Evolutionary conservation across 2,888 invertebrate genomes (phyloP).

Genomic region (Adelphocoris suturalis): DNA sequence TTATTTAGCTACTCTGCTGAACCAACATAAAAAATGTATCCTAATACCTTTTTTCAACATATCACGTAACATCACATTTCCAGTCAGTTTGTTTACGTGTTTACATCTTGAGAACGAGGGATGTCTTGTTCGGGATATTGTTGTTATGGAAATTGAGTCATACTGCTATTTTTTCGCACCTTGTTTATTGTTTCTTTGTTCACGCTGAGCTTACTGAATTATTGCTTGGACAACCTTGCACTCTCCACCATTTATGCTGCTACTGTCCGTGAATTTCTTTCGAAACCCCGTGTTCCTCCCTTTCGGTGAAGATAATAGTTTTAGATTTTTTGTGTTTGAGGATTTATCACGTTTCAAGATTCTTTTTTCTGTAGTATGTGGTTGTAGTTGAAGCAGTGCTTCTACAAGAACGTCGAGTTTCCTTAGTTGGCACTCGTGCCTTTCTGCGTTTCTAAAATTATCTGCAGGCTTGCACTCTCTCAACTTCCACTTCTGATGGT

Average conservation of each 20-base stretch:
- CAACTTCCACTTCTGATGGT: too few relatives aligned
- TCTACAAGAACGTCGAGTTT: too few relatives aligned
- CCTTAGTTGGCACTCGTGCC: too few relatives aligned
- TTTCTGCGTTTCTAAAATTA: too few relatives aligned
- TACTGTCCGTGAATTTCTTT: background rate
- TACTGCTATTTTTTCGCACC: background rate
- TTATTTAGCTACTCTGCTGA: too few relatives aligned
- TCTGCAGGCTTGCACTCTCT: too few relatives aligned
- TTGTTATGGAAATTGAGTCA: constrained; percentile 1
- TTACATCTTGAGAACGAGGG: background rate
- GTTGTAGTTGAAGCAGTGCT: too few relatives aligned
- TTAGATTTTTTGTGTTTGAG: background rate
- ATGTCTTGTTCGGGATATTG: constrained; percentile 1
- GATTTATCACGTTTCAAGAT: background rate
- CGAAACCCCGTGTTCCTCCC: background rate
- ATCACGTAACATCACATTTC: background rate
- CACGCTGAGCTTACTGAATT: background rate
- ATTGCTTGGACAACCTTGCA: background rate
- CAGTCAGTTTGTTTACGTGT: background rate
- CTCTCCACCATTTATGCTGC: background rate
- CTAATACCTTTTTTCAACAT: background rate
- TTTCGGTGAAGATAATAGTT: background rate
- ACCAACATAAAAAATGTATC: too few relatives aligned
- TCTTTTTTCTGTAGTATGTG: too few relatives aligned
- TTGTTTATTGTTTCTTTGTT: background rate